A percentile compares a stretch with the other conserved stretches of the same genome.
These are phyloP conservation scores for Drosophila pseudoobscura DNA, from an alignment of 1,140 invertebrate species.

Conservation along the genomic window DNA sequence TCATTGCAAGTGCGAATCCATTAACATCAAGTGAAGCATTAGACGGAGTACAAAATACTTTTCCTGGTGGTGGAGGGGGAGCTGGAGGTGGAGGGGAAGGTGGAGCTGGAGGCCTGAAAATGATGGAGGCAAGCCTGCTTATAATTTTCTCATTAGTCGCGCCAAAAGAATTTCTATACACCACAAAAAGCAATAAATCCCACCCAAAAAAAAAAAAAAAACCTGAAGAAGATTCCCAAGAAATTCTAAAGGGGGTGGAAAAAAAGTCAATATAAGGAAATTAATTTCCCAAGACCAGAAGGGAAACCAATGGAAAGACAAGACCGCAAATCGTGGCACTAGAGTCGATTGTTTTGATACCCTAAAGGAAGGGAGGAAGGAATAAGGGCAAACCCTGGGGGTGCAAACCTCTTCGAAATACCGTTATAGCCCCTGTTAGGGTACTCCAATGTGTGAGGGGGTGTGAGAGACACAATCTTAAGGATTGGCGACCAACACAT, in stretches of 20 bases:
- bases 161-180: constrained; percentile 53
- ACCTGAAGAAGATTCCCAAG: constrained; percentile 27
- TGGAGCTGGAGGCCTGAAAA: no score
- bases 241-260: constrained; percentile 36
- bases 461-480: constrained; percentile 35
- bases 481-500: constrained; percentile 76
- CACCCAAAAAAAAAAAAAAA: constrained; percentile 17
- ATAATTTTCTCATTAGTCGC: constrained; percentile 70
- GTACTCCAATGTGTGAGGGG: no score
- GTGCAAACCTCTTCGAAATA: no score
- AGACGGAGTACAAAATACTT: constrained; percentile 15
- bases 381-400: no score
- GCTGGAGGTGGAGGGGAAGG: no score
- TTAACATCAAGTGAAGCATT: constrained; percentile 71
- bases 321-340: no score
- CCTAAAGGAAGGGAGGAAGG: no score
- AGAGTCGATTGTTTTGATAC: no score
- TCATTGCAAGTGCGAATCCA: constrained; percentile 79
- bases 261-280: constrained; percentile 78
- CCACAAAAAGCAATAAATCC: constrained; percentile 59
- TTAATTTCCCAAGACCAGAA: constrained; percentile 65
- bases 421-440: no score
- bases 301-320: no score
- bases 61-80: no score
- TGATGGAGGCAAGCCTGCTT: constrained; percentile 24